These are phyloP conservation scores for Orycteropus afer DNA, from an alignment of 2,113 vertebrate genomes.

Conservation along the genomic window DNA sequence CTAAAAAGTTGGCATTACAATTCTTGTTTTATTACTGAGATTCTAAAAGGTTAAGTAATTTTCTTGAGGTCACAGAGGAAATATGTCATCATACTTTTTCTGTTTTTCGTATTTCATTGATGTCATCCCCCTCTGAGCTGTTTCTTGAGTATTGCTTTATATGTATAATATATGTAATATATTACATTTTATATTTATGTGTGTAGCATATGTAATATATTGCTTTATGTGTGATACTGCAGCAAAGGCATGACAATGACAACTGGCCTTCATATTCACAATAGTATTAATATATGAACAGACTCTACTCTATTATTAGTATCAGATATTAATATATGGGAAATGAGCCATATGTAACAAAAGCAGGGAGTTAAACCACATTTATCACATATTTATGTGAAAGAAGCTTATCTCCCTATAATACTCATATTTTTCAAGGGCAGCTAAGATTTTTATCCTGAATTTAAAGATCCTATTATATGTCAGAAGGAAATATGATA, in stretches of 20 bases:
- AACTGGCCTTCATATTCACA: background rate
- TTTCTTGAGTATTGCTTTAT: slow-evolving; percentile 22
- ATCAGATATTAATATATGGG: slow-evolving; percentile 1
- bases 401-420: slow-evolving; percentile 18
- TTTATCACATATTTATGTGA: slow-evolving; percentile 4
- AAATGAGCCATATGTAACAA: slow-evolving; percentile 5
- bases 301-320: slow-evolving; percentile 2
- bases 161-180: background rate
- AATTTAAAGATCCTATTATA: slow-evolving; percentile 2
- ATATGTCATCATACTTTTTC: slow-evolving; percentile 18
- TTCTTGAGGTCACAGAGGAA: background rate
- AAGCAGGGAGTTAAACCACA: slow-evolving; percentile 18
- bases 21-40: slow-evolving; percentile 51
- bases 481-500: slow-evolving; percentile 44
- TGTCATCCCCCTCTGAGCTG: background rate
- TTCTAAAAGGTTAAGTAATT: slow-evolving; percentile 43
- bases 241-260: slow-evolving; percentile 10
- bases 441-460: slow-evolving; percentile 33
- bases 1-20: slow-evolving; percentile 1
- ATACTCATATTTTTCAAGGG: slow-evolving; percentile 16
- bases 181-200: too few relatives aligned
- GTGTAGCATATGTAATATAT: too few relatives aligned
- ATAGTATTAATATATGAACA: background rate
- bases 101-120: slow-evolving; percentile 32
- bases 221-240: too few relatives aligned